Conservation (phyloP, 2,113 vertebrate genomes). For the Myrmophylax atrothorax region DNA sequence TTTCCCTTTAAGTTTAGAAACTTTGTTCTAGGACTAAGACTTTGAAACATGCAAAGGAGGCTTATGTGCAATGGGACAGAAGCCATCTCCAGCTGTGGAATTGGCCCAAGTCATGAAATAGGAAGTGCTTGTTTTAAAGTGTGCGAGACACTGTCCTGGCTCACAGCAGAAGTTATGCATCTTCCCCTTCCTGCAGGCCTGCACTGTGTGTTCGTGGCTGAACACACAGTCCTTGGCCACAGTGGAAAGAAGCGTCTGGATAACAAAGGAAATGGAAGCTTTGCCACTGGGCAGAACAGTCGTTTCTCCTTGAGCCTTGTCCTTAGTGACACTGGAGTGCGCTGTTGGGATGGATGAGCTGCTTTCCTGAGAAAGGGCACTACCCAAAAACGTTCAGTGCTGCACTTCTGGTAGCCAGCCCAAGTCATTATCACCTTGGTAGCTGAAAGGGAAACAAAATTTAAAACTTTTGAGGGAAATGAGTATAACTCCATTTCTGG, state of each 20-base stretch:
- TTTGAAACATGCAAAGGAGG: background rate
- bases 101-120: constrained; percentile 13
- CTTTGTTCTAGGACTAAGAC: background rate
- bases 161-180: background rate
- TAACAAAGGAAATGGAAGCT: constrained; percentile 43
- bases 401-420: background rate
- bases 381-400: background rate
- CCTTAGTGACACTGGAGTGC: background rate
- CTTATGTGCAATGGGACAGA: background rate
- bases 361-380: background rate
- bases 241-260: background rate
- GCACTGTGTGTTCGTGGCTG: background rate
- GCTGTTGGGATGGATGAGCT: background rate
- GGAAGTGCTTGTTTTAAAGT: constrained; percentile 47
- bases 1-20: background rate
- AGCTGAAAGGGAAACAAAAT: background rate
- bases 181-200: constrained; percentile 41
- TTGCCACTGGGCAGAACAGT: background rate
- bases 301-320: background rate
- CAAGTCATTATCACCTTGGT: background rate
- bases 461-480: background rate
- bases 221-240: constrained; percentile 56
- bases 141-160: background rate
- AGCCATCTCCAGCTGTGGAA: constrained; percentile 31
- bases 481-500: accelerated